These are phyloP conservation scores for Sarcophaga caerulescens DNA, from an alignment of 2,888 invertebrate species.

Conservation along the genomic window DNA sequence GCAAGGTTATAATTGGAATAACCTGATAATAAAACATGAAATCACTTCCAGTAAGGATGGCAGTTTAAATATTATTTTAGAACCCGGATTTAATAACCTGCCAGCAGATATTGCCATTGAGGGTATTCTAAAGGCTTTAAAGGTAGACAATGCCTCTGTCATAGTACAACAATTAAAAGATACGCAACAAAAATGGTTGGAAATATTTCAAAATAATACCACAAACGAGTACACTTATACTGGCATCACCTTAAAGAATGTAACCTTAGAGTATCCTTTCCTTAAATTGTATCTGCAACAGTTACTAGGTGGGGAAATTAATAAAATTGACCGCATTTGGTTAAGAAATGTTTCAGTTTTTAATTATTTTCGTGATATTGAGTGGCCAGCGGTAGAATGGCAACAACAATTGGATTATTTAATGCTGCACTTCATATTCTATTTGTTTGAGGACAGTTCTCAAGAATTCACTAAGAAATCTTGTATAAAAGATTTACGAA, in stretches of 20 bases:
- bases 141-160: neutral
- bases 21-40: constrained; percentile 53
- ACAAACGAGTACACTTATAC: neutral
- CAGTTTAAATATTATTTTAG: neutral
- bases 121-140: neutral
- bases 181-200: neutral
- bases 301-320: neutral
- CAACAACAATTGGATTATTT: constrained; percentile 72
- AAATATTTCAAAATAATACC: neutral
- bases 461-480: constrained; percentile 54
- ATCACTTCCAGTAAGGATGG: neutral
- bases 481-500: constrained; percentile 73
- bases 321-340: neutral
- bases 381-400: neutral
- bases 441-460: constrained; percentile 60
- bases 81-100: neutral
- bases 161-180: neutral
- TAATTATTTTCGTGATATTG: neutral
- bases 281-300: neutral
- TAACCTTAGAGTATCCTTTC: neutral
- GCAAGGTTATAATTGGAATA: constrained; percentile 71
- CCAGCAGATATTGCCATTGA: neutral
- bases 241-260: neutral
- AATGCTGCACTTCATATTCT: constrained; percentile 71
- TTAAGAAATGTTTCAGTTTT: neutral